Evolutionary conservation across 2,113 vertebrate genomes (phyloP).

Genomic region (Gymnarchus niloticus): DNA sequence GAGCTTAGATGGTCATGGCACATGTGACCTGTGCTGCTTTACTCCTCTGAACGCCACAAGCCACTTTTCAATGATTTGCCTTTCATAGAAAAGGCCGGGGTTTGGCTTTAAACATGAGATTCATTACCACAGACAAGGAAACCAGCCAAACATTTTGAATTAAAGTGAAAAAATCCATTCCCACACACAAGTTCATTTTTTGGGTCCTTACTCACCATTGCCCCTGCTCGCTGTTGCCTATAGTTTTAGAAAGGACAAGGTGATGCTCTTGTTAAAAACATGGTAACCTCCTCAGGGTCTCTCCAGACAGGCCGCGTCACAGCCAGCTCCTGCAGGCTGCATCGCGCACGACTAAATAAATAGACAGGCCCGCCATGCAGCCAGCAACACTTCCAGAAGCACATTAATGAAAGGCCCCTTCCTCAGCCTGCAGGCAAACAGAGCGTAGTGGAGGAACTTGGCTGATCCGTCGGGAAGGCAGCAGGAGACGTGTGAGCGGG

Average conservation of each 20-base stretch:
- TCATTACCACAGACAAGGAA: neutral
- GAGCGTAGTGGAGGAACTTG: slow-evolving; percentile 39
- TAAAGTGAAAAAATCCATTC: neutral
- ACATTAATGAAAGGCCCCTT: slow-evolving; percentile 40
- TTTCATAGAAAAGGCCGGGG: neutral
- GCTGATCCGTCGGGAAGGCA: slow-evolving; percentile 50
- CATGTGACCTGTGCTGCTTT: neutral
- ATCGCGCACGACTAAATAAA: slow-evolving; percentile 36
- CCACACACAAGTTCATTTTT: neutral
- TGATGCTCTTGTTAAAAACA: neutral
- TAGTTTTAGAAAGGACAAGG: neutral
- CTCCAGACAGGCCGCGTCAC: slow-evolving; percentile 26
- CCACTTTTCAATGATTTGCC: neutral
- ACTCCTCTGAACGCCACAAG: neutral
- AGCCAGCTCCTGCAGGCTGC: slow-evolving; percentile 31
- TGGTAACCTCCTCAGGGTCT: neutral
- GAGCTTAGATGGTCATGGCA: neutral
- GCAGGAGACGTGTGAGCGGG: slow-evolving; percentile 23
- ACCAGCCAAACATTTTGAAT: neutral
- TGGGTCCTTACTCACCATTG: neutral
- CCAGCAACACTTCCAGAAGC: slow-evolving; percentile 44
- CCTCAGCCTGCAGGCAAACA: slow-evolving; percentile 37
- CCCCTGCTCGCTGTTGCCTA: neutral
- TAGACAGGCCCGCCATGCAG: slow-evolving; percentile 55
- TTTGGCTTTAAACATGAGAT: neutral